Evolutionary conservation across 2,113 vertebrate species (phyloP), one percentile per base, ranked within the genome.

Genomic region (Tachysurus vachellii): DNA sequence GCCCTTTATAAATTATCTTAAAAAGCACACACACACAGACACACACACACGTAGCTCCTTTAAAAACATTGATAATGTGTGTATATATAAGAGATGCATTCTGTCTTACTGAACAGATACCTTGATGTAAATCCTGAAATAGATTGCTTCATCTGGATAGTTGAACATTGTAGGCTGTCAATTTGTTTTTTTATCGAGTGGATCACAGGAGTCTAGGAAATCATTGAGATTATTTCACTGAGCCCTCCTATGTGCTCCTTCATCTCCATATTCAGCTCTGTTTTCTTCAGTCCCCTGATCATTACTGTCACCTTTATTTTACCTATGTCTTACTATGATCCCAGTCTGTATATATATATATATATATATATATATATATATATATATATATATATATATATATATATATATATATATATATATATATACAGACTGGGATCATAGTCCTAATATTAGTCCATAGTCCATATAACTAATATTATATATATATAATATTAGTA

Each of bases 91-190:
- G 50, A n/a, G 21, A 75, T 75, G 42, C 71, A 47, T 9, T 47
- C 71, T 47, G 71, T 75, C 10, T 44, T 26, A 80, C 64, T n/a
- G 50, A 56, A 4, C 3, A 56, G 5, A 56, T 8, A 80, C 8
- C 50, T 23, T 59, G 79, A 57, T 80, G 50, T 80, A 23, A 57
- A 80, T 80, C 28, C 79, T 80, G 8, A 80, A 36, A 80, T 80
- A 17, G 3, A 17, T 17, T 36, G 9, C n/a, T 31, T 12, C 10
- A 75, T 19, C 14, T 17, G 14, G 26, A 28, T 26, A 21, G 26
- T 21, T 44, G 23, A 50, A 76, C 75, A 76, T 79, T 79, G 28
- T 11, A 76, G 10, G 2, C 3, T 77, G 47, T 28, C 47, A 54
- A 14, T 59, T 61, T 36, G 21, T 81, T 73, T 75, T 47, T 44